Conservation (phyloP, 1,140 invertebrate species). For the Bombus huntii region DNA sequence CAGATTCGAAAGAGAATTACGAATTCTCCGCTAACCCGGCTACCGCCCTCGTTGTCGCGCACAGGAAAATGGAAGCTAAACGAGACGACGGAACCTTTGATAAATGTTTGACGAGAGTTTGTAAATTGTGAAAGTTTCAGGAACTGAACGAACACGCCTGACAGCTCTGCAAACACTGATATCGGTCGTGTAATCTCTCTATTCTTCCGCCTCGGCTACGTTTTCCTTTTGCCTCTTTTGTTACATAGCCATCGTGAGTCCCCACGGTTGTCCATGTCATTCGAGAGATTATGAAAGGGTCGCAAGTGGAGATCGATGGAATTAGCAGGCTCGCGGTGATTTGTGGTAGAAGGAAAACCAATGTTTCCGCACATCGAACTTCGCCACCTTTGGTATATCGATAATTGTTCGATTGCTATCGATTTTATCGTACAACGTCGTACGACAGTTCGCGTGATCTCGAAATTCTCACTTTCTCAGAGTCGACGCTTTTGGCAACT, state of each 20-base stretch:
- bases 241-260: neutral
- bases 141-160: conserved; percentile 1
- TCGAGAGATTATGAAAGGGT: neutral
- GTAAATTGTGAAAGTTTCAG: conserved; percentile 19
- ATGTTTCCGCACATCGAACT: neutral
- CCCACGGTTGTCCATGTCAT: neutral
- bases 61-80: conserved; percentile 28
- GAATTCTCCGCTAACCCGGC: neutral
- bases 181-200: conserved; percentile 13
- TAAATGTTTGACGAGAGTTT: conserved; percentile 42
- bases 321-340: neutral
- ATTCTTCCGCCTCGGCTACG: neutral
- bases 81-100: conserved; percentile 30
- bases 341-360: neutral
- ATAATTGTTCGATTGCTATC: no score
- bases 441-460: no score
- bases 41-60: conserved; percentile 13
- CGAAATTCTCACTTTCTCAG: no score
- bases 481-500: no score
- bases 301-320: neutral
- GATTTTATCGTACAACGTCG: no score
- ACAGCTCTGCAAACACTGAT: conserved; percentile 24
- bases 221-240: neutral
- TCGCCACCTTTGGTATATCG: neutral
- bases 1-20: conserved; percentile 26